Evolutionary conservation across 2,888 invertebrate genomes (phyloP).

Genomic region (Cyaniris semiargus): DNA sequence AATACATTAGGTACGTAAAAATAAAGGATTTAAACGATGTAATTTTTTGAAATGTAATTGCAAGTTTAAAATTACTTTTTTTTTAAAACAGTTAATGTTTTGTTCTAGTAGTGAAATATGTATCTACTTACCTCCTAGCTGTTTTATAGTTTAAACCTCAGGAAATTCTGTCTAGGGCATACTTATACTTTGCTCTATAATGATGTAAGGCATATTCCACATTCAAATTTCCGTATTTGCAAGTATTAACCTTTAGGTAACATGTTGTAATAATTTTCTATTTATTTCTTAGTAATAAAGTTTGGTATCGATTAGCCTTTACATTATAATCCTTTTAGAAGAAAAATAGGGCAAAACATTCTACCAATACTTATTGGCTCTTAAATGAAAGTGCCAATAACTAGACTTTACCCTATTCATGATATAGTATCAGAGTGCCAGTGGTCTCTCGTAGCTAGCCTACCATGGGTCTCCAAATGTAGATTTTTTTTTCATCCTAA

Average conservation of each 20-base stretch:
- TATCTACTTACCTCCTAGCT: not conserved
- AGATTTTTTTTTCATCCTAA: too few relatives aligned
- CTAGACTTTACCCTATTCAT: not conserved
- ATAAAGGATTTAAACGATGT: constrained; percentile 2
- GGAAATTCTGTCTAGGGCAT: constrained; percentile 10
- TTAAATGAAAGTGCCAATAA: not conserved
- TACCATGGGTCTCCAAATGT: too few relatives aligned
- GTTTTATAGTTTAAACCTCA: not conserved
- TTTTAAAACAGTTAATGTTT: not conserved
- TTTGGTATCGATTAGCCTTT: not conserved
- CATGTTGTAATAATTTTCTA: not conserved
- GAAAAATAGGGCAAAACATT: not conserved
- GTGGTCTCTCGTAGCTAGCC: not conserved
- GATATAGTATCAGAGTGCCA: not conserved
- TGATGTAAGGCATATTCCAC: not conserved
- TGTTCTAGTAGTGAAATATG: not conserved
- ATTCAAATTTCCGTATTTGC: not conserved
- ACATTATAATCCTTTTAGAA: not conserved
- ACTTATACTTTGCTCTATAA: not conserved
- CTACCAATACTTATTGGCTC: not conserved
- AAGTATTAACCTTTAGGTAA: not conserved
- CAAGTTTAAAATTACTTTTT: not conserved
- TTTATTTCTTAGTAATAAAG: not conserved
- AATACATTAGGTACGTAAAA: too few relatives aligned
- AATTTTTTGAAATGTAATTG: not conserved